Evolutionary conservation across 2,888 invertebrate species (phyloP), one percentile per base, ranked within the genome.

Genomic region (Tachina grossa): DNA sequence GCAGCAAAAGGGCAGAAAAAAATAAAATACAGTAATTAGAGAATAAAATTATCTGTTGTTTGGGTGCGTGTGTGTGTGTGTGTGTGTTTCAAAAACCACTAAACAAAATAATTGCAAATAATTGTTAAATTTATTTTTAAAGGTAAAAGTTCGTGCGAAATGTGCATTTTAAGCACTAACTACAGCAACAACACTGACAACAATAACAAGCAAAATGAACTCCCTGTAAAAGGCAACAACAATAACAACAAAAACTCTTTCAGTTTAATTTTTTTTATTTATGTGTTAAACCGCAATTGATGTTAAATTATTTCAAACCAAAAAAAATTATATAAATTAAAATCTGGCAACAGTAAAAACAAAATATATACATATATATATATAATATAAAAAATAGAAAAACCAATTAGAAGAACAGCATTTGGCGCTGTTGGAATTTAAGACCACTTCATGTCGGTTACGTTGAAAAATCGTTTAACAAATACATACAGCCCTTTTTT

Each of bases 101-200:
- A 66, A 65, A 85, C 82, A 83, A 79, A 83, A 85, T 85, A 85
- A 85, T 85, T 85, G 83, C 85, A 85, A 84, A 84, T 84, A 84
- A 81, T 81, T 77, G 83, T 74, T 49, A 45, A 78, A 77, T 77
- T 66, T 69, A 19, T 53, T 68, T 53, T 68, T 75, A 74, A 81
- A 80, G 72, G 72, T 66, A 81, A 81, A 77, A 77, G 72, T 59
- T 71, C 72, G 66, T 74, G 39, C 61, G 16, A 65, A 59, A 65
- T 72, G 57, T 77, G 31, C 71, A 14, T 45, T 59, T 41, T 16
- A 19, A 45, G 31, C 14, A 72, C 39, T 4, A 55, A 80, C 16
- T 59, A 16, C n/a, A 49, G 66, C 41, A 47, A 57, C 10, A 63
- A 47, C 31, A 6, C 31, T 31, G 5, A 31, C 45, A 45, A 13